A percentile compares a stretch with the other conserved stretches of the same genome.
Conservation (phyloP, 1,140 invertebrate genomes). For the Macrosteles quadrilineatus region DNA sequence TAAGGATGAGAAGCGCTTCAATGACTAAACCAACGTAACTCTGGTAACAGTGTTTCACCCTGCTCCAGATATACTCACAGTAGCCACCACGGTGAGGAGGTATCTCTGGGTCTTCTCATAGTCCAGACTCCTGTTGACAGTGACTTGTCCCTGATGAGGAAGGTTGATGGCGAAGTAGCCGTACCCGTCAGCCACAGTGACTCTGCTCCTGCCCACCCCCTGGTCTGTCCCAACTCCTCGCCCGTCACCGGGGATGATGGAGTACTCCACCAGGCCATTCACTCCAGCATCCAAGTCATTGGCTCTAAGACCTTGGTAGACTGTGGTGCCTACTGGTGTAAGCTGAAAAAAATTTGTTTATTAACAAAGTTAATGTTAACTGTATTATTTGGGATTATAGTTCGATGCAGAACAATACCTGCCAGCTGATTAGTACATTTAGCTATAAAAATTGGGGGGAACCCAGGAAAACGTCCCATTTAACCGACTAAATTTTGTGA, state of each 20-base stretch:
- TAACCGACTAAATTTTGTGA: too few relatives aligned
- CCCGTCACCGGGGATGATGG: conserved; percentile 60
- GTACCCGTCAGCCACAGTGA: conserved; percentile 75
- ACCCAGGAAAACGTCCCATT: too few relatives aligned
- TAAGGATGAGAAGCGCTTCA: too few relatives aligned
- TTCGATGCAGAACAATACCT: too few relatives aligned
- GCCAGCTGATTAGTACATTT: too few relatives aligned
- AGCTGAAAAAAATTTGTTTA: conserved; percentile 58
- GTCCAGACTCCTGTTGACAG: conserved; percentile 84
- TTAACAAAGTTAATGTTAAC: not conserved
- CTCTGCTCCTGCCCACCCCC: conserved; percentile 55
- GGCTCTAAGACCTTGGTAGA: conserved; percentile 80
- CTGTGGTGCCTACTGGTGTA: conserved; percentile 82
- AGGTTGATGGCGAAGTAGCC: conserved; percentile 81
- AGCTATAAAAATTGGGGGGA: too few relatives aligned
- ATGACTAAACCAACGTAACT: too few relatives aligned
- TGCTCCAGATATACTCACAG: too few relatives aligned
- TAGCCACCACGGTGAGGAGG: conserved; percentile 84
- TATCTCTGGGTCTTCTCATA: conserved; percentile 88
- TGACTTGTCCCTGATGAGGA: conserved; percentile 87
- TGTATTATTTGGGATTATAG: too few relatives aligned
- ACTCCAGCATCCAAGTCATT: conserved; percentile 83
- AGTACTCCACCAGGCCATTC: conserved; percentile 84
- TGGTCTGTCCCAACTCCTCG: conserved; percentile 58
- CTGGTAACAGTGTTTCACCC: too few relatives aligned